Percentiles rank a stretch among this genome's conserved stretches.
These are phyloP conservation scores for Anneissia japonica DNA, from an alignment of 35 echinoderm and acorn worm genomes.

Conservation along the genomic window DNA sequence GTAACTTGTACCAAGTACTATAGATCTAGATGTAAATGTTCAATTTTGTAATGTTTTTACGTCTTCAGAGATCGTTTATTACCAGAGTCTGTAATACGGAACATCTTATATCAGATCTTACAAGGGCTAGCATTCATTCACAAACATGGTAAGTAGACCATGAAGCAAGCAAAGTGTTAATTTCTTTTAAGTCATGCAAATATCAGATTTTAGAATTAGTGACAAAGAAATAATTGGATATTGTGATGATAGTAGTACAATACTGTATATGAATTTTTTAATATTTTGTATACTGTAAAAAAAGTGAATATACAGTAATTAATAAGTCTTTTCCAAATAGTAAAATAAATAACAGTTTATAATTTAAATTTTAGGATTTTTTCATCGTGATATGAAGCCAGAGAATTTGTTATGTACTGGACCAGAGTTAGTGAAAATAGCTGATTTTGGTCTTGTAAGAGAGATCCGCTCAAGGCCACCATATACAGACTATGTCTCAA, in stretches of 20 bases:
- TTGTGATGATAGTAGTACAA: too few species aligned
- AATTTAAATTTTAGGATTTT: conserved; percentile 83
- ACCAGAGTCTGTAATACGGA: conserved; percentile 78
- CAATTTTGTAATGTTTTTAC: conserved; percentile 3
- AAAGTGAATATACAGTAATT: too few species aligned
- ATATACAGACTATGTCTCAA: conserved; percentile 97
- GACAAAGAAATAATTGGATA: too few species aligned
- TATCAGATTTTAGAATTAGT: too few species aligned
- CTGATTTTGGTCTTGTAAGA: conserved; percentile 94
- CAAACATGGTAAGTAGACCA: conserved; percentile 95
- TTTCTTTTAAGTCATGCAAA: too few species aligned
- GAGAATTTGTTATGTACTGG: conserved; percentile 90
- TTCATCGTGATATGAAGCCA: conserved; percentile 98
- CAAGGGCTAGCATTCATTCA: conserved; percentile 96
- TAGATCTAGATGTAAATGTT: too few species aligned
- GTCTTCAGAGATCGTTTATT: conserved; percentile 76
- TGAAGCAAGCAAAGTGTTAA: too few species aligned
- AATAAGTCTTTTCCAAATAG: too few species aligned
- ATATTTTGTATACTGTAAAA: too few species aligned
- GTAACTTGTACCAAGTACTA: too few species aligned
- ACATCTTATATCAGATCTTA: conserved; percentile 87
- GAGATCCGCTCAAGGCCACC: conserved; percentile 86
- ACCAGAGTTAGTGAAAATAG: conserved; percentile 91
- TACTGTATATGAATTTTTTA: too few species aligned
- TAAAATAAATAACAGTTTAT: too few species aligned